Base-by-base conservation (phyloP, 2,888 invertebrate species). In the Anarsia innoxiella region DNA sequence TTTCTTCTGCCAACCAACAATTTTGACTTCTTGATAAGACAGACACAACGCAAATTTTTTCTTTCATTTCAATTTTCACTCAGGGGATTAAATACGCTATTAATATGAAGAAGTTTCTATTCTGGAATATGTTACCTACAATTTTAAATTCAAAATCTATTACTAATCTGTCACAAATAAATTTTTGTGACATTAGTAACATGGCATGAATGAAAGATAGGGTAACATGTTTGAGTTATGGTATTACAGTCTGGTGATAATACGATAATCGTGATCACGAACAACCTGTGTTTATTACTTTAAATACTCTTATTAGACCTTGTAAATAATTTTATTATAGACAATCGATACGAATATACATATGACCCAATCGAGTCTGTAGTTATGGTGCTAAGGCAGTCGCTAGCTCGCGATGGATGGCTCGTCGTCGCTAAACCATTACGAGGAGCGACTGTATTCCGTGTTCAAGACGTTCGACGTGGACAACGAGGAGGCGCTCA, bases 401-500 rank as follows among this genome's bases (percentile, higher is more conserved):
- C 5, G 37, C 39, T 15, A 28, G 27, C 23, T 47, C 59, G 52
- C 49, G 45, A 80, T 83, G 82, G 82, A 74, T 49, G 61, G 63
- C 57, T 56, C 59, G 44, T 56, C 59, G 44, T 70, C 72, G 42
- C 71, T 89, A 69, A 92, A 93, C 82, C 93, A 91, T 29, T 93
- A 94, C 66, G 94, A 94, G 71, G 90, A 91, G 75, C 93, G 93
- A 83, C 86, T 94, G 58, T 89, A 91, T 56, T 89, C 90, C 55
- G 92, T 93, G 63, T 94, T 93, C 65, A 89, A 92, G 68, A 92
- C 91, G 62, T 93, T 93, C 77, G 91, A 93, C 73, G 85, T 87
- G 48, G 88, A 90, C 62, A 89, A 89, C 57, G 86, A 88, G 59
- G 91, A 91, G 51, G 87, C 89, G 56, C 71, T 94, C 48, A 90